Evolutionary conservation across 2,797 vertebrate genomes (phyloP), one percentile per base, ranked within the genome.

Genomic region (Neosilurus mollespiculum): DNA sequence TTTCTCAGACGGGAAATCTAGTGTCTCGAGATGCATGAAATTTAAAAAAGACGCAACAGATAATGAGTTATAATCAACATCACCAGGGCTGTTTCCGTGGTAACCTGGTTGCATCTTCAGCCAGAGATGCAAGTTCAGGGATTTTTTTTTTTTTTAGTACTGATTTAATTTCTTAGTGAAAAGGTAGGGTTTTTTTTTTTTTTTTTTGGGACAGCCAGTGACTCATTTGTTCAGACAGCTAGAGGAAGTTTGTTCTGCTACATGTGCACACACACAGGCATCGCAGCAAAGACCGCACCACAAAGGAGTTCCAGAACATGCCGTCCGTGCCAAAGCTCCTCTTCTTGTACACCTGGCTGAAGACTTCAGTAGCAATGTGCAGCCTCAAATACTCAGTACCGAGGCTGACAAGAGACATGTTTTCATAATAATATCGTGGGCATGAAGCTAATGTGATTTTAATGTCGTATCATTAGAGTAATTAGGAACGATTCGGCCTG

Each of bases 371-470:
- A 11, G 49, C n/a, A 10, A 24, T 53, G 43, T 5, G 70, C 6
- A 9, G n/a, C 34, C 9, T 56, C 18, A 43, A 69, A 69, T 18
- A 43, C 54, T 79, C 67, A 20, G 3, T 15, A 43, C 8, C 8
- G 24, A 37, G 69, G 24, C 43, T 58, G 75, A 65, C 59, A 51
- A 82, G 4, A 53, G 62, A 66, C 72, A 69, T 51, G 43, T 37
- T 75, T 80, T 75, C 65, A 62, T 76, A 79, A 71, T 56, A 54
- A 72, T 26, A 69, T 80, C 71, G n/a, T 11, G 26, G 20, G 9
- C 24, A 20, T 73, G 56, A 70, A 71, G 72, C 65, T 85, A 81
- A 70, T 81, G 49, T n/a, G 61, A 43, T 82, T 85, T 85, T 85
- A 79, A 82, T 85, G 59, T 80, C 69, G 76, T 24, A 66, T 54